These are phyloP conservation scores for Apodemia hepburni DNA, from an alignment of 2,888 invertebrate species.

Conservation along the genomic window DNA sequence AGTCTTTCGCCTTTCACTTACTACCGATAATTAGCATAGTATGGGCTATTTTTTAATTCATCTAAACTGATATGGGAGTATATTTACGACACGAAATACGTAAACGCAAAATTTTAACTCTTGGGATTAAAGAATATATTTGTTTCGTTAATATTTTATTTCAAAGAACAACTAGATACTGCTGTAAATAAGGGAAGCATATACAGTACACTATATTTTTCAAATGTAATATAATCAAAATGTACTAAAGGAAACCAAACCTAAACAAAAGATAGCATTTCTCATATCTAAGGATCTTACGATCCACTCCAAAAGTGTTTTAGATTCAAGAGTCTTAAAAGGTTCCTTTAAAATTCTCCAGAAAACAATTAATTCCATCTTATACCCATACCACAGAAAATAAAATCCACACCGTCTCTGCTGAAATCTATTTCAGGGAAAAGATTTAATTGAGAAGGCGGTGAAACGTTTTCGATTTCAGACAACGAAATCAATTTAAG, in stretches of 20 bases:
- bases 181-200: too few relatives aligned
- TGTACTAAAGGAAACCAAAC: not conserved
- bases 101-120: too few relatives aligned
- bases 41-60: too few relatives aligned
- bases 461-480: not conserved
- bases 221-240: not conserved
- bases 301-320: slow-evolving; percentile 6
- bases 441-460: slow-evolving; percentile 10
- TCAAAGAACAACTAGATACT: too few relatives aligned
- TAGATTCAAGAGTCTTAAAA: slow-evolving; percentile 15
- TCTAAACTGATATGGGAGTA: too few relatives aligned
- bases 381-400: slow-evolving; percentile 3
- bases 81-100: too few relatives aligned
- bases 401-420: slow-evolving; percentile 8
- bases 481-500: slow-evolving; percentile 1
- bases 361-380: slow-evolving; percentile 9
- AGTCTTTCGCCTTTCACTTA: too few relatives aligned
- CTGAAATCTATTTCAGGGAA: slow-evolving; percentile 5
- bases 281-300: not conserved
- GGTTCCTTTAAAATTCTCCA: slow-evolving; percentile 9
- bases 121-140: too few relatives aligned
- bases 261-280: not conserved
- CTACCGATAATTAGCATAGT: too few relatives aligned
- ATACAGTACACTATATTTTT: not conserved
- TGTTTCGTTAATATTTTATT: too few relatives aligned